Percentiles rank a stretch among this genome's conserved stretches.
phyloP scores from a whole-genome alignment of 2,888 invertebrate species.

The Aricia artaxerxes region DNA sequence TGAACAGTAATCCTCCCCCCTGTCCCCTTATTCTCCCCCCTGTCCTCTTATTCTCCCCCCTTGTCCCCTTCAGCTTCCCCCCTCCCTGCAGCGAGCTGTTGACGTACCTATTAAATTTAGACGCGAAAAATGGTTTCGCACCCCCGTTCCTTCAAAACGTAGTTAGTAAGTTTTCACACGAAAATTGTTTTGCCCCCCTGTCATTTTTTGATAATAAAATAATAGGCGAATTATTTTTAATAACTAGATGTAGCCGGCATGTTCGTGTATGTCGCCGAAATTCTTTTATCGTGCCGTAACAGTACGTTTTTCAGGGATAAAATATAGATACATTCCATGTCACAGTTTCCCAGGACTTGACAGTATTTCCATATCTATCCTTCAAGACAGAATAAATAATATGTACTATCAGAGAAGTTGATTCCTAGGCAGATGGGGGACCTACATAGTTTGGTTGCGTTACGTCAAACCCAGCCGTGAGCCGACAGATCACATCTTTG shows the following conservation, averaged over 20 bases:
- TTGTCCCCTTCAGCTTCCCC: slow-evolving; percentile 16
- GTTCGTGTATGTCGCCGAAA: neutral
- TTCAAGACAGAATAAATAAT: too few relatives aligned
- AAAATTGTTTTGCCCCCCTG: slow-evolving; percentile 39
- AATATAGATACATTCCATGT: too few relatives aligned
- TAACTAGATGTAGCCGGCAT: neutral
- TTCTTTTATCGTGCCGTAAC: neutral
- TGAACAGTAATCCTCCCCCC: slow-evolving; percentile 44
- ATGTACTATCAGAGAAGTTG: too few relatives aligned
- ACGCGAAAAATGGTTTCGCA: slow-evolving; percentile 11
- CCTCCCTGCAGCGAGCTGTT: slow-evolving; percentile 46
- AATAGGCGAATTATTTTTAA: neutral
- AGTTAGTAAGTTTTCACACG: slow-evolving; percentile 35
- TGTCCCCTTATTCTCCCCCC: neutral
- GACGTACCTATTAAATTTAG: slow-evolving; percentile 26
- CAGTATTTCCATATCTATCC: too few relatives aligned
- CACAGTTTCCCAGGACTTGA: too few relatives aligned
- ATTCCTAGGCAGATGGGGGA: too few relatives aligned
- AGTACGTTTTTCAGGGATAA: too few relatives aligned
- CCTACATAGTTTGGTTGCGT: too few relatives aligned
- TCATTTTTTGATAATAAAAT: neutral
- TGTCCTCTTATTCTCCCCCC: neutral
- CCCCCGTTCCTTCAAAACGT: neutral
- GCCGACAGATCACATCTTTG: too few relatives aligned
- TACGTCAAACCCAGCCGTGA: too few relatives aligned